Base-by-base conservation (phyloP, 2,797 vertebrate genomes). In the Acridotheres tristis region DNA sequence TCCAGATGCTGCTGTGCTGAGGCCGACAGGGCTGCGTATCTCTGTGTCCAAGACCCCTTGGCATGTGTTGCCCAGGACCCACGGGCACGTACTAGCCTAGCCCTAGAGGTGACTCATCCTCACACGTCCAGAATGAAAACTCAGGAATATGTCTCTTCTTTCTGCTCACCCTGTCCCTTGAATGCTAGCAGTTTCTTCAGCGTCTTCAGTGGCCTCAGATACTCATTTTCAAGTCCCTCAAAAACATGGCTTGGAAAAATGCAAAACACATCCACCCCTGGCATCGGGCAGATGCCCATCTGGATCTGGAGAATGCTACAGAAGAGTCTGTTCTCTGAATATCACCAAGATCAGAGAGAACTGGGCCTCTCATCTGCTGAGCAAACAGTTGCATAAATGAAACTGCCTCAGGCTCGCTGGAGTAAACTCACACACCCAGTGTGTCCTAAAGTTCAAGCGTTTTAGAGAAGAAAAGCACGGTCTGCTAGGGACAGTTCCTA, bases 381-480 rank as follows among this genome's bases (percentile, higher is more conserved):
- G 82, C 90, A 96, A 96, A 96, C 81, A 95, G 90, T 93, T 97
- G 92, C 96, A 96, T 95, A 95, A 97, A 95, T 94, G 95, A 96
- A 95, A 95, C 92, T 79, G 82, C 95, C 81, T 74, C 22, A 0
- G 91, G 94, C 86, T 92, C 1, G 0, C 67, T 93, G 86, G 74
- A 78, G 85, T 85, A 74, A 92, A 89, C 67, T 85, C 86, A 77
- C 94, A 96, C 82, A 4, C 94, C 96, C 93, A 75, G 74, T 50
- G 82, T 45, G 65, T 88, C 66, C 91, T 76, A 58, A 85, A 93
- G 89, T 88, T 92, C 79, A 89, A 55, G 45, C 0, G 0, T 61
- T 84, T 85, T 38, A 40, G 36, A 89, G 88, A 65, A 77, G 74
- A 88, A 94, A 94, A 78, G 88, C 26, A n/a, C 50, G 74, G 51